Evolutionary conservation across 2,113 vertebrate species (phyloP), one percentile per base, ranked within the genome.

Genomic region (Gymnogyps californianus): DNA sequence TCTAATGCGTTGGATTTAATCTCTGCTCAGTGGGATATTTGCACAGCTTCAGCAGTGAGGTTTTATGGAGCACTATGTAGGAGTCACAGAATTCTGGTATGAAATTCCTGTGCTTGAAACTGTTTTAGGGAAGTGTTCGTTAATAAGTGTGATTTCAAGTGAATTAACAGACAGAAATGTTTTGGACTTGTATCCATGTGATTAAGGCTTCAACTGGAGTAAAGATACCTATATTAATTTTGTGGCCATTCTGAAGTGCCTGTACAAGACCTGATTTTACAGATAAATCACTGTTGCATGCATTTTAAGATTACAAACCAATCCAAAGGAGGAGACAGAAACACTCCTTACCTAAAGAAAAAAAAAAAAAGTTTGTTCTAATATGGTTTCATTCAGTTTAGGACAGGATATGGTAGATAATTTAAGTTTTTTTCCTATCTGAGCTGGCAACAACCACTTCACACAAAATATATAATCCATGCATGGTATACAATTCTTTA

Each of bases 11-110:
- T 96, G 70, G 54, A 91, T 91, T 96, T 91, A 74, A 90, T 95
- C 62, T 94, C 78, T 85, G 82, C 96, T 90, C 95, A 57, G 95
- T 75, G 91, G 94, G 95, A 78, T 97, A 66, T 80, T 86, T 90
- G 87, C 67, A 86, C 55, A 83, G 80, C 80, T 92, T 95, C 92
- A 44, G 52, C 94, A 92, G 36, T 2, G 28, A 87, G 47, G 69
- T 90, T 95, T 95, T 95, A 92, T 93, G 86, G 83, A 87, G 52
- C 24, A 28, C 83, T 40, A 9, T 1, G 5, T 21, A 70, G 79
- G 40, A 94, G 64, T 74, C 87, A 77, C 67, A 91, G 66, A 90
- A 83, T 62, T 67, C 66, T 90, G 36, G 49, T 58, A 66, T 40
- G 58, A 34, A 89, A 88, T 54, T 32, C 76, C 70, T 77, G 29